Conservation (phyloP, 2,888 invertebrate genomes). For the Hipparchia semele region DNA sequence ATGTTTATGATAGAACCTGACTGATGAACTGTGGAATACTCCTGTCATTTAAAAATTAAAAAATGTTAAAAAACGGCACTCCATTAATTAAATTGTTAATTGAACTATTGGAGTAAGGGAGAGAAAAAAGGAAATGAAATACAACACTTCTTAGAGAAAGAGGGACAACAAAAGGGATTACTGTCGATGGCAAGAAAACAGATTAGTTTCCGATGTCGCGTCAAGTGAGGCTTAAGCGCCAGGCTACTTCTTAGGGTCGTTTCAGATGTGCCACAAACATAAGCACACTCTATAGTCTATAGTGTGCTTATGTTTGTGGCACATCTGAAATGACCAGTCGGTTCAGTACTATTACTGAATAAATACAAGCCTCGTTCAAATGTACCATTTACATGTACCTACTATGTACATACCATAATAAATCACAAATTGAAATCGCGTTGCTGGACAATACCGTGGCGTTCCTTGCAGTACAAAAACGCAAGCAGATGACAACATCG, state of each 20-base stretch:
- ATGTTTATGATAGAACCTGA: background rate
- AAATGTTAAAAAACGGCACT: no score
- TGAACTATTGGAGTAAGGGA: background rate
- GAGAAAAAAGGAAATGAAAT: constrained; percentile 20
- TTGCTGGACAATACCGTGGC: no score
- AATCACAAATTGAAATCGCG: no score
- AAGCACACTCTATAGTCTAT: background rate
- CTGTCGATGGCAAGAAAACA: constrained; percentile 27
- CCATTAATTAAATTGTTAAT: background rate
- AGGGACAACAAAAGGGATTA: constrained; percentile 24
- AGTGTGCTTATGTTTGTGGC: background rate
- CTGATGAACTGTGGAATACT: no score
- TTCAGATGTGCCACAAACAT: background rate
- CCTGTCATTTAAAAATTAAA: no score
- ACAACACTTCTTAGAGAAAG: constrained; percentile 21
- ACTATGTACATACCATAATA: no score
- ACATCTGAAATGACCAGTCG: background rate
- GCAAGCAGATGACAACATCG: no score
- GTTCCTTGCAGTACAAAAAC: no score
- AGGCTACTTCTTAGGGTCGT: background rate
- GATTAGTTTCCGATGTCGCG: constrained; percentile 23
- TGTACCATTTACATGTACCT: no score
- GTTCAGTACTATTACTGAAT: no score
- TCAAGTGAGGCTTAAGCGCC: constrained; percentile 7
- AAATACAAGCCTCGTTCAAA: no score